phyloP scores from a whole-genome alignment of 2,113 vertebrate genomes.

The Aegypius monachus region DNA sequence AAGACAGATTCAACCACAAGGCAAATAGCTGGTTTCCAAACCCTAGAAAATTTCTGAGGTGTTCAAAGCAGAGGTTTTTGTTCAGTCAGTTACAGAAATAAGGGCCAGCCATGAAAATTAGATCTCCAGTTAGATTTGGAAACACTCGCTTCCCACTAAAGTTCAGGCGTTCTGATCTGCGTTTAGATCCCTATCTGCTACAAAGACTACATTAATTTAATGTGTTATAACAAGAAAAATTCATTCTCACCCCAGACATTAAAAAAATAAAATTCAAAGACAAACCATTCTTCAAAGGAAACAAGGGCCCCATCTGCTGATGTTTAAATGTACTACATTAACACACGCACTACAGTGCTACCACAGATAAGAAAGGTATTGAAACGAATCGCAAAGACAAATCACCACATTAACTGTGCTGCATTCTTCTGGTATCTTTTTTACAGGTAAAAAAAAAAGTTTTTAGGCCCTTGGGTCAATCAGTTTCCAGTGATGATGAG shows the following conservation, averaged over 20 bases:
- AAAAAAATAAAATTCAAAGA: slow-evolving; percentile 65
- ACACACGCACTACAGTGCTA: background rate
- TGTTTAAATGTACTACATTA: slow-evolving; percentile 79
- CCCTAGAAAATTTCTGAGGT: background rate
- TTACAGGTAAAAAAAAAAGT: background rate
- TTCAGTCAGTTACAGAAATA: background rate
- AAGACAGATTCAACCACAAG: background rate
- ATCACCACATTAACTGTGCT: slow-evolving; percentile 11
- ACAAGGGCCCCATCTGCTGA: slow-evolving; percentile 85
- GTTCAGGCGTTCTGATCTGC: background rate
- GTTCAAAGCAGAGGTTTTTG: slow-evolving; percentile 30
- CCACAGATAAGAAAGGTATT: background rate
- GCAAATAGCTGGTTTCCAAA: slow-evolving; percentile 1
- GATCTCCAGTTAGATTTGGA: slow-evolving; percentile 29
- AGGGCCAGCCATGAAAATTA: slow-evolving; percentile 28
- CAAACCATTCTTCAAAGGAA: slow-evolving; percentile 76
- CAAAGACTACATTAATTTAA: slow-evolving; percentile 60
- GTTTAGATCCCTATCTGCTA: slow-evolving; percentile 39
- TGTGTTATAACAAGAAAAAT: slow-evolving; percentile 57
- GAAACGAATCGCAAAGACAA: slow-evolving; percentile 25
- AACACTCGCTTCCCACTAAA: background rate
- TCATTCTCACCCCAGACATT: slow-evolving; percentile 44
- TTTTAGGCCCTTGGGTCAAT: background rate
- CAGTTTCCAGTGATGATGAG: background rate
- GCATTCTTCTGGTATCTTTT: slow-evolving; percentile 2